Percentiles rank a stretch among this genome's conserved stretches.
Conservation (phyloP, 2,113 vertebrate species). For the Sapayoa aenigma region DNA sequence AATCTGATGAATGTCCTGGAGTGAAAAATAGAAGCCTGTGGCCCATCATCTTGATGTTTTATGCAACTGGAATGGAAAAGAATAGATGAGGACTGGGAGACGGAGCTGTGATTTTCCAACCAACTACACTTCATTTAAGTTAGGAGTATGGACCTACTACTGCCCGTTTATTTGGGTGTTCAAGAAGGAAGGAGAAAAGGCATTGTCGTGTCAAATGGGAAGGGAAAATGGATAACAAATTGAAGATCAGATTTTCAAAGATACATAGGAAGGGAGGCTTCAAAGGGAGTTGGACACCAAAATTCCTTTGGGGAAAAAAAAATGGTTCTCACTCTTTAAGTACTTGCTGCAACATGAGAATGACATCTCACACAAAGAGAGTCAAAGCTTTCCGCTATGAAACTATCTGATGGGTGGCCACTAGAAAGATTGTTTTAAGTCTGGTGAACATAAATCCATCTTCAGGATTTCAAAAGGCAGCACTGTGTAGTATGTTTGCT, state of each 20-base stretch:
- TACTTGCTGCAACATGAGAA: constrained; percentile 52
- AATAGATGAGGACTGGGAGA: neutral
- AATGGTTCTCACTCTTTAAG: neutral
- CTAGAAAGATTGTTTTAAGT: constrained; percentile 11
- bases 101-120: neutral
- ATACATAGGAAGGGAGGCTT: constrained; percentile 11
- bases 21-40: neutral
- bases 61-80: neutral
- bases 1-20: neutral
- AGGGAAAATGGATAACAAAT: constrained; percentile 9
- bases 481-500: neutral
- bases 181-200: neutral
- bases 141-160: neutral
- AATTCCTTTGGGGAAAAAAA: constrained; percentile 22
- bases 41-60: neutral
- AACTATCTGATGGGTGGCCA: neutral
- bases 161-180: neutral
- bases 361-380: constrained; percentile 22
- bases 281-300: constrained; percentile 27
- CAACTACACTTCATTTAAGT: neutral
- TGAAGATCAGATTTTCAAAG: constrained; percentile 60
- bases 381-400: neutral
- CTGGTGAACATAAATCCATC: neutral
- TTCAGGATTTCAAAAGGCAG: neutral
- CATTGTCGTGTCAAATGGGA: neutral